phyloP scores from a whole-genome alignment of 2,113 vertebrate genomes.

The Gobius niger region DNA sequence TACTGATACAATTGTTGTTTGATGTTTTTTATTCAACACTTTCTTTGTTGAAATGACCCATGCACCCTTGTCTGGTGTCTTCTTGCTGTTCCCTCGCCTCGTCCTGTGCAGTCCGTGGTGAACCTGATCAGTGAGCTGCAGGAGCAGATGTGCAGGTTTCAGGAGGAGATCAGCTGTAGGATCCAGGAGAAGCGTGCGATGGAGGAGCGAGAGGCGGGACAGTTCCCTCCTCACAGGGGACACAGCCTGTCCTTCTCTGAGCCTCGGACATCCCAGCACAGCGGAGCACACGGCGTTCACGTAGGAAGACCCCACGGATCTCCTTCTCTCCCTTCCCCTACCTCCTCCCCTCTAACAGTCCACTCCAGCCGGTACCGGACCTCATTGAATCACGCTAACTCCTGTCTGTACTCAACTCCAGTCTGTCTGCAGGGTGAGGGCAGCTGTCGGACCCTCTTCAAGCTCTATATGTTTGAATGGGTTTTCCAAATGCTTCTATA shows the following conservation, averaged over 20 bases:
- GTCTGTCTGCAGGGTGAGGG: slow-evolving; percentile 42
- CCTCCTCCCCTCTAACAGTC: slow-evolving; percentile 53
- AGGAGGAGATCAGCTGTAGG: slow-evolving; percentile 93
- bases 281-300: slow-evolving; percentile 85
- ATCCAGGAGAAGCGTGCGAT: slow-evolving; percentile 90
- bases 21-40: background rate
- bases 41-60: background rate
- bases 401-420: slow-evolving; percentile 26
- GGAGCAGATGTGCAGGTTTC: slow-evolving; percentile 98
- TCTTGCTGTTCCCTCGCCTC: slow-evolving; percentile 34
- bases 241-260: slow-evolving; percentile 52
- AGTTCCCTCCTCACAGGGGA: slow-evolving; percentile 51
- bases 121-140: slow-evolving; percentile 98
- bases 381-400: slow-evolving; percentile 66
- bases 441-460: slow-evolving; percentile 24
- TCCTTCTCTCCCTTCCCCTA: slow-evolving; percentile 48
- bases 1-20: background rate
- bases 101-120: slow-evolving; percentile 88
- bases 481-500: slow-evolving; percentile 52
- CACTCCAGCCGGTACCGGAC: slow-evolving; percentile 46
- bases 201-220: slow-evolving; percentile 72
- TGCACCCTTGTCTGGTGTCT: background rate
- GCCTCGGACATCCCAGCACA: slow-evolving; percentile 42
- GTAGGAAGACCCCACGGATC: slow-evolving; percentile 85
- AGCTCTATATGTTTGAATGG: slow-evolving; percentile 19